Base-by-base conservation (phyloP, 2,888 invertebrate genomes). In the Notodonta ziczac region DNA sequence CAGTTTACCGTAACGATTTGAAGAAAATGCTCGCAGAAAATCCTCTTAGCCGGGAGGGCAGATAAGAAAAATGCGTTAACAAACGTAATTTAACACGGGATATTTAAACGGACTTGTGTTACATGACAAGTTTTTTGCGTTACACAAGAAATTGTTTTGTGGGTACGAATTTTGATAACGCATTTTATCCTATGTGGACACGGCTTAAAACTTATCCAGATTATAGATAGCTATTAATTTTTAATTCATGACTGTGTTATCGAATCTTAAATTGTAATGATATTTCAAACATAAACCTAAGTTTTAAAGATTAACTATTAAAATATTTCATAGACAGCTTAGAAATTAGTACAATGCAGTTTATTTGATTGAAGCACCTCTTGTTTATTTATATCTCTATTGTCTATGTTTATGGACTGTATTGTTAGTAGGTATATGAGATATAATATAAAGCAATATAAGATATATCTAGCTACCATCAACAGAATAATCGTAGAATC, bases 341-440 rank as follows among this genome's bases (percentile, higher is more conserved):
- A 51, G 16, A 14, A 51, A 24, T 51, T 51, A 24, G 24, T 24
- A 51, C 51, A 51, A 51, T 51, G 51, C 51, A 24, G 8, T 14
- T n/a, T 24, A 14, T 48, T 12, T n/a, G 10, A 7, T 51, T 51
- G 51, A 51, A 51, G 51, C 51, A 51, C 51, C 51, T 51, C 24
- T 48, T 48, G n/a, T 48, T 48, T 48, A 48, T 48, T 48, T n/a
- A 48, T 10, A n/a, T 48, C n/a, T 44, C 9, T 44, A 44, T 12
- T 10, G n/a, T 48, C n/a, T 44, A 8, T 44, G 9, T 12, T 35
- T 48, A 48, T 48, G 48, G 48, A 48, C 10, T n/a, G 48, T 48
- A 14, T 42, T 42, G 42, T 42, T 10, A 12, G 40, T 40, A 40
- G 40, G 40, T 42, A 42, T 9, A 12, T 9, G 10, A 10, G 10